Percentiles rank a stretch among this genome's conserved stretches.
Evolutionary conservation across 2,888 invertebrate species (phyloP).

Genomic region (Tiliacea aurago): DNA sequence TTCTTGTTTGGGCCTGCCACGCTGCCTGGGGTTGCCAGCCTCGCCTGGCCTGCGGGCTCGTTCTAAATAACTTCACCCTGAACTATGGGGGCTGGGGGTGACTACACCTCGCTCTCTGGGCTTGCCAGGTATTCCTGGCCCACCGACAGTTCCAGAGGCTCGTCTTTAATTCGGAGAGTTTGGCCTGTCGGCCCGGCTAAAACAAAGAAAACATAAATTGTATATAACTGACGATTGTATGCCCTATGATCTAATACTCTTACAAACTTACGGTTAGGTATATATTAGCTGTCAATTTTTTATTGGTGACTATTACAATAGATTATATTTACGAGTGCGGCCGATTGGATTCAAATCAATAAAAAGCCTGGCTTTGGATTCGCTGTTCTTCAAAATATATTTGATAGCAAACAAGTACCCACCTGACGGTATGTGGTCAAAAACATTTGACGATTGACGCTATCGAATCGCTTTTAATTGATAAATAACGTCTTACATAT

Average conservation of each 20-base stretch:
- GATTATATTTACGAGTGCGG: background rate
- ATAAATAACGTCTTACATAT: background rate
- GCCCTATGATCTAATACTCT: background rate
- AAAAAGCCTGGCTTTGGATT: background rate
- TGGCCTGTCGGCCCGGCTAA: slow-evolving; percentile 32
- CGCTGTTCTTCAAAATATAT: background rate
- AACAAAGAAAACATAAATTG: slow-evolving; percentile 20
- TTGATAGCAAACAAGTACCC: background rate
- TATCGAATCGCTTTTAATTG: background rate
- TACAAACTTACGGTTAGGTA: background rate
- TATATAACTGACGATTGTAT: background rate
- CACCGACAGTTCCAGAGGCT: background rate
- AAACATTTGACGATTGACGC: background rate
- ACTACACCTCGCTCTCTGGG: background rate
- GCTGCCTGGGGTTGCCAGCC: background rate
- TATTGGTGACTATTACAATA: background rate
- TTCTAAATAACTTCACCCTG: background rate
- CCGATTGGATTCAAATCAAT: background rate
- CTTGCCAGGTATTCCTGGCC: background rate
- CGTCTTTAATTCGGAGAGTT: background rate
- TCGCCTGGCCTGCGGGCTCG: background rate
- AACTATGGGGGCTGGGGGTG: no score
- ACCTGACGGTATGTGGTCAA: no score
- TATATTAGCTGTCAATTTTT: background rate
- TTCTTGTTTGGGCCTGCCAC: background rate